phyloP scores from a whole-genome alignment of 92 coral and sea anemone genomes.

The Isaurus tuberculatus region DNA sequence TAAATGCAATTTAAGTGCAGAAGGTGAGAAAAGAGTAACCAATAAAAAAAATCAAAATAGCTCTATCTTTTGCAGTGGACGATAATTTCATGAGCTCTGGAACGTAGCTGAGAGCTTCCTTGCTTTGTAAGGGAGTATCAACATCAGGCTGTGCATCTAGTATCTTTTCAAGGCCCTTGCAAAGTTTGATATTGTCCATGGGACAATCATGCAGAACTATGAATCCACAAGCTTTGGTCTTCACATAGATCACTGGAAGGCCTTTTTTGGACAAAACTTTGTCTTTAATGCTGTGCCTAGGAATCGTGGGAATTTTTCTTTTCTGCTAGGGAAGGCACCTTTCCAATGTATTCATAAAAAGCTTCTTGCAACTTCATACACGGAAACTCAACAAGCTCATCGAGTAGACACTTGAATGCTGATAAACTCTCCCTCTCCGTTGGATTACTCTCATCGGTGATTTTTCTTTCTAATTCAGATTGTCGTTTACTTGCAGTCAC shows the following conservation, averaged over 20 bases:
- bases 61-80: constrained; percentile 66
- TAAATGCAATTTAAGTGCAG: neutral
- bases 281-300: constrained; percentile 48
- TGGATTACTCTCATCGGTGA: neutral
- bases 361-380: constrained; percentile 56
- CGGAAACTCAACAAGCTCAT: constrained; percentile 47
- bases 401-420: constrained; percentile 55
- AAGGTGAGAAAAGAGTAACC: neutral
- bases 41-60: constrained; percentile 63
- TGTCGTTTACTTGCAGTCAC: constrained; percentile 37
- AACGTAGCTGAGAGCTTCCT: neutral
- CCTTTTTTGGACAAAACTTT: constrained; percentile 53
- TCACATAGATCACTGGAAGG: constrained; percentile 47
- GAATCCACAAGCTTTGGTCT: constrained; percentile 31
- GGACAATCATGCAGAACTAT: neutral
- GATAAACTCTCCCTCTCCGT: neutral
- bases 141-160: neutral
- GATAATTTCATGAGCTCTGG: neutral
- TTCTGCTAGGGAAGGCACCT: constrained; percentile 49
- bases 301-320: constrained; percentile 49
- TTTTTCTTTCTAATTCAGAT: neutral
- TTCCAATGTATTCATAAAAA: constrained; percentile 56
- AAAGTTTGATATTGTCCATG: neutral
- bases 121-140: neutral
- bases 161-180: neutral